phyloP scores from a whole-genome alignment of 2,113 vertebrate genomes.

The Python bivittatus region DNA sequence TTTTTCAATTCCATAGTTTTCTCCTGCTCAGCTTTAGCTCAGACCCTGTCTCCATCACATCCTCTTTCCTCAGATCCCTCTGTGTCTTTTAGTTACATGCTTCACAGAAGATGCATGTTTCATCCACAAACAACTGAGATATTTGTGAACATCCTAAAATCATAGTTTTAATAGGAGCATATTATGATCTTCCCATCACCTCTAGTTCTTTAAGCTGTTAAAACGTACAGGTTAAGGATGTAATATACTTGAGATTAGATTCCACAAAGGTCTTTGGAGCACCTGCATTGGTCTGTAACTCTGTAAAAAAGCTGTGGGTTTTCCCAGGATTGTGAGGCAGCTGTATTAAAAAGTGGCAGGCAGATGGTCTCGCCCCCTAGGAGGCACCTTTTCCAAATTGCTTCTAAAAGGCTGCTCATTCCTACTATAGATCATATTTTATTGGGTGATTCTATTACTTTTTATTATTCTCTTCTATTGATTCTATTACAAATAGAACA shows the following conservation, averaged over 20 bases:
- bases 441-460: not conserved
- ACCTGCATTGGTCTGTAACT: not conserved
- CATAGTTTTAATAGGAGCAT: not conserved
- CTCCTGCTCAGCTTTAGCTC: not conserved
- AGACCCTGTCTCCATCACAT: not conserved
- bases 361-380: not conserved
- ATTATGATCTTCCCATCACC: not conserved
- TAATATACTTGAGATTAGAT: not conserved
- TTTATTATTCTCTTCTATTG: no score
- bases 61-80: not conserved
- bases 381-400: not conserved
- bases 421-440: not conserved
- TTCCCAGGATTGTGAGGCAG: not conserved
- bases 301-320: not conserved
- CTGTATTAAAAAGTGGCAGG: not conserved
- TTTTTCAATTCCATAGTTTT: not conserved
- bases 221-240: not conserved
- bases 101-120: not conserved
- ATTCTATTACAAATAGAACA: not conserved
- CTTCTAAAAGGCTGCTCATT: not conserved
- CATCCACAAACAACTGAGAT: not conserved
- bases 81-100: not conserved
- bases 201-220: not conserved
- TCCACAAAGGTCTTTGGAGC: not conserved
- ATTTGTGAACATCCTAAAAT: not conserved